These are phyloP conservation scores for Procambarus clarkii DNA, from an alignment of 1,140 invertebrate genomes.

Conservation along the genomic window DNA sequence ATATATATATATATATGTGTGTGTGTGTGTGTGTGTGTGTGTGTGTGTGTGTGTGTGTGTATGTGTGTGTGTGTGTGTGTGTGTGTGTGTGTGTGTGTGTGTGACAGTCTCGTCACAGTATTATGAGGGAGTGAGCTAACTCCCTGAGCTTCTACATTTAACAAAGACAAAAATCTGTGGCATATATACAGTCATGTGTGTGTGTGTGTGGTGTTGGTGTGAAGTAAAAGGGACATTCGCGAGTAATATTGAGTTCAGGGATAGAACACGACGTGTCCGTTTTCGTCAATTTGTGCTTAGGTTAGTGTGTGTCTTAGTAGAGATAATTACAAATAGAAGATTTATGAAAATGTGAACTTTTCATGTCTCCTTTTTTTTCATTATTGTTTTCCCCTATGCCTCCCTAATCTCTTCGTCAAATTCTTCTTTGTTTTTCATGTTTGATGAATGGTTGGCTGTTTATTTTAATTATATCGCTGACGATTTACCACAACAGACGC, in stretches of 20 bases:
- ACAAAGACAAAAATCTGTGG: background rate
- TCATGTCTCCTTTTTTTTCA: background rate
- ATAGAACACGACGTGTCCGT: slow-evolving; percentile 29
- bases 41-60: too few species aligned
- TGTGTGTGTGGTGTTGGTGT: slow-evolving; percentile 29
- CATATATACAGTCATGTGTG: slow-evolving; percentile 8
- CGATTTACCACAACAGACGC: too few species aligned
- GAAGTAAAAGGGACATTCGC: slow-evolving; percentile 24
- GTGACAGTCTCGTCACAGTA: background rate
- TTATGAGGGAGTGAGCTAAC: background rate
- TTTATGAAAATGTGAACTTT: slow-evolving; percentile 23
- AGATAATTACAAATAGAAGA: slow-evolving; percentile 45
- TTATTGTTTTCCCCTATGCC: too few species aligned
- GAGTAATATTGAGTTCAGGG: slow-evolving; percentile 35
- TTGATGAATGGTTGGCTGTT: too few species aligned
- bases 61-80: too few species aligned
- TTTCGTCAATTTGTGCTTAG: slow-evolving; percentile 27
- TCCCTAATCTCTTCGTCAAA: too few species aligned
- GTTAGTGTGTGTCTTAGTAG: slow-evolving; percentile 21
- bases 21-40: too few species aligned
- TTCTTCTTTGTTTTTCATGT: too few species aligned
- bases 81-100: too few species aligned
- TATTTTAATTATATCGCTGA: too few species aligned
- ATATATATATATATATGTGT: too few species aligned
- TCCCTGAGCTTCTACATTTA: slow-evolving; percentile 4